Conservation (phyloP, 2,797 vertebrate species). For the Sebastes reedi region DNA sequence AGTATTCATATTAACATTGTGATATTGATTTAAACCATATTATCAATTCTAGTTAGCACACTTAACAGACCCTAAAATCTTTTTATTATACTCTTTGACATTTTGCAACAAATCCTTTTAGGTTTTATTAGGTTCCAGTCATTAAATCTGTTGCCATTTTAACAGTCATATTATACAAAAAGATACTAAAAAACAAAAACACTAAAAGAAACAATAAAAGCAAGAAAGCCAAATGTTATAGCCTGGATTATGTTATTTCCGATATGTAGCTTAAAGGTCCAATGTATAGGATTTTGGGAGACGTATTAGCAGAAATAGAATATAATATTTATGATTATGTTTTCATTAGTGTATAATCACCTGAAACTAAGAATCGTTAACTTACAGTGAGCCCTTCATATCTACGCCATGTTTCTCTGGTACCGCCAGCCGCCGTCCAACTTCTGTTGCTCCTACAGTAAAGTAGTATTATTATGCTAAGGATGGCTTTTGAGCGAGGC, state of each 20-base stretch:
- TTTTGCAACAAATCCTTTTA: background rate
- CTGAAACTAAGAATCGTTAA: background rate
- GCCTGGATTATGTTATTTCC: background rate
- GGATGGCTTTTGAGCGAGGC: too few relatives aligned
- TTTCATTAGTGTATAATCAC: background rate
- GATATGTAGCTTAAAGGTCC: accelerated
- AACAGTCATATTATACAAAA: background rate
- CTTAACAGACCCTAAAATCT: background rate
- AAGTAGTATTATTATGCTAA: too few relatives aligned
- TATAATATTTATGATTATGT: background rate
- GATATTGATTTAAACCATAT: background rate
- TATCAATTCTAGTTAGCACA: background rate
- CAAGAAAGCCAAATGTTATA: background rate
- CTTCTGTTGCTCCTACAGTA: too few relatives aligned
- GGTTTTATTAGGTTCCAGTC: background rate
- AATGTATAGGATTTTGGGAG: accelerated
- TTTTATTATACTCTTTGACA: background rate
- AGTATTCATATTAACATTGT: background rate
- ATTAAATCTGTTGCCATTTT: background rate
- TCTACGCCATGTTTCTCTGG: too few relatives aligned
- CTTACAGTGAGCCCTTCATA: background rate
- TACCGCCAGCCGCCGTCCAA: accelerated
- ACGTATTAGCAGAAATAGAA: accelerated
- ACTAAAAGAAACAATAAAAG: background rate
- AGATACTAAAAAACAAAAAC: background rate